A percentile compares a stretch with the other conserved stretches of the same genome.
phyloP scores from a whole-genome alignment of 1,140 invertebrate genomes.

The Lycorma delicatula region DNA sequence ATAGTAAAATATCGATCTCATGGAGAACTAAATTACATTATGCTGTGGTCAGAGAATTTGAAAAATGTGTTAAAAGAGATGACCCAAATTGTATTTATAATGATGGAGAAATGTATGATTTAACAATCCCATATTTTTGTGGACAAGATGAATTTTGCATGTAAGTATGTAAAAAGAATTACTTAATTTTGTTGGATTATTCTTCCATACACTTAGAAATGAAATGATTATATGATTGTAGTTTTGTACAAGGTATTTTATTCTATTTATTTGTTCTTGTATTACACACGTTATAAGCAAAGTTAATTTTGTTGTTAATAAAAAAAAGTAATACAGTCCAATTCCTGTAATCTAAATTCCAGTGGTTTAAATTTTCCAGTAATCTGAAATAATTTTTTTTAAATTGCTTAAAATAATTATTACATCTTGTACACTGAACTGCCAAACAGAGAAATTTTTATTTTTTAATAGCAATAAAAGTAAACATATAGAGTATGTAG shows the following conservation, averaged over 20 bases:
- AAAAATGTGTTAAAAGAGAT: slow-evolving; percentile 37
- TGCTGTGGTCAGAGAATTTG: no score
- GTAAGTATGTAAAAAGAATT: slow-evolving; percentile 44
- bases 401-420: no score
- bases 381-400: no score
- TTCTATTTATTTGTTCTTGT: neutral
- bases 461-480: no score
- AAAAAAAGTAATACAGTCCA: slow-evolving; percentile 1
- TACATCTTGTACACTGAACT: no score
- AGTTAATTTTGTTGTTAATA: slow-evolving; percentile 15
- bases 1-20: no score
- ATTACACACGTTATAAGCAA: neutral
- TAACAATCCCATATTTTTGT: slow-evolving; percentile 55
- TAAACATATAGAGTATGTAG: no score
- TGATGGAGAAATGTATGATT: slow-evolving; percentile 39
- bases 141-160: slow-evolving; percentile 51
- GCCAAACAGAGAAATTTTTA: no score
- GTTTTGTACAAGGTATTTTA: neutral
- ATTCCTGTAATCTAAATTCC: no score
- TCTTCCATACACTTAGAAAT: neutral
- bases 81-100: slow-evolving; percentile 38
- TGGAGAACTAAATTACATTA: no score
- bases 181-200: slow-evolving; percentile 13
- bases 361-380: no score
- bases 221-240: neutral